These are phyloP conservation scores for Drosophila gunungcola DNA, from an alignment of 1,140 invertebrate genomes.

Conservation along the genomic window DNA sequence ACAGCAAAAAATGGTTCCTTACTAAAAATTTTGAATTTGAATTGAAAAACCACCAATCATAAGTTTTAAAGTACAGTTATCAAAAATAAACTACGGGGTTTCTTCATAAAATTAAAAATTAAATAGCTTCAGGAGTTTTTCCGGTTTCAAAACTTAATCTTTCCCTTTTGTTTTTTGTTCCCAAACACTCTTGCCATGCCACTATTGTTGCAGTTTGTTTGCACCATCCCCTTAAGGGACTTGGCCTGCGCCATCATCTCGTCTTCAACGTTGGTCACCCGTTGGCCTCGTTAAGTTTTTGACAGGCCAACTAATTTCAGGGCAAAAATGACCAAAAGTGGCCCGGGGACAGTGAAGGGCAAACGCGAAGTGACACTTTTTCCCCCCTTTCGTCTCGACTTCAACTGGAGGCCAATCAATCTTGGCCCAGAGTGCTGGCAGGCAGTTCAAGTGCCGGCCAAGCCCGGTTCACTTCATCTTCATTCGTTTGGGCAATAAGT, in stretches of 20 bases:
- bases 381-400: conserved; percentile 20
- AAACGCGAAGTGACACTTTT: conserved; percentile 45
- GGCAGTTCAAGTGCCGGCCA: conserved; percentile 52
- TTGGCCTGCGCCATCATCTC: conserved; percentile 14
- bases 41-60: too few relatives aligned
- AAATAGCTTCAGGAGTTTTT: conserved; percentile 9
- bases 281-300: conserved; percentile 42
- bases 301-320: conserved; percentile 55
- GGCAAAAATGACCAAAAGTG: conserved; percentile 17
- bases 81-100: too few relatives aligned
- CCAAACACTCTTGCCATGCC: neutral
- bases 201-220: conserved; percentile 43
- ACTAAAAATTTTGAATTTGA: too few relatives aligned
- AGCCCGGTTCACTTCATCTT: conserved; percentile 67
- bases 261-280: conserved; percentile 9
- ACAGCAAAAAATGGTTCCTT: too few relatives aligned
- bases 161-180: neutral
- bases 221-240: conserved; percentile 2
- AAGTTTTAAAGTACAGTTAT: too few relatives aligned
- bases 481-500: conserved; percentile 74
- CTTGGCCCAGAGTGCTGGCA: conserved; percentile 33
- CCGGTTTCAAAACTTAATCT: neutral
- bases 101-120: too few relatives aligned
- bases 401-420: conserved; percentile 56
- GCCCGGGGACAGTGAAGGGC: conserved; percentile 19